phyloP scores from a whole-genome alignment of 2,797 vertebrate genomes.

The Crossoptilon crossoptilon region DNA sequence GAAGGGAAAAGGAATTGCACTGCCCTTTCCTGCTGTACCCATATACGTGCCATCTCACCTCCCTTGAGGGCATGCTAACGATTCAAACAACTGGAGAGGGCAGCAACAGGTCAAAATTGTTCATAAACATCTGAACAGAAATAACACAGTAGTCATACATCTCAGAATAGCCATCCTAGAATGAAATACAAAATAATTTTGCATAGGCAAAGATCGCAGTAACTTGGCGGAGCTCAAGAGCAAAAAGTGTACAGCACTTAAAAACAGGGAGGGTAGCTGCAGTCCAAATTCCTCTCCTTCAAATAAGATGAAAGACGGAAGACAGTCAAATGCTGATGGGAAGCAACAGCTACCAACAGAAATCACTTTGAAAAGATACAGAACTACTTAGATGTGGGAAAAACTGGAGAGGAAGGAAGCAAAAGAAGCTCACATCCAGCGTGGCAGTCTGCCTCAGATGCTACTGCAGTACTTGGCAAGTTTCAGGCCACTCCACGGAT shows the following conservation, averaged over 20 bases:
- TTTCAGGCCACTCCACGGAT: neutral
- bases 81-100: neutral
- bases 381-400: neutral
- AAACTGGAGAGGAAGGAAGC: neutral
- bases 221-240: neutral
- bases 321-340: neutral
- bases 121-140: neutral
- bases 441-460: neutral
- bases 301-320: neutral
- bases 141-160: neutral
- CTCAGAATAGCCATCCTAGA: neutral
- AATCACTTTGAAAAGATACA: neutral
- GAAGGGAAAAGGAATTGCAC: neutral
- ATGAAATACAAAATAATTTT: slow-evolving; percentile 33
- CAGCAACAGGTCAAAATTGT: neutral
- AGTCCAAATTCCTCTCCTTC: slow-evolving; percentile 38
- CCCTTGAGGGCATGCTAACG: neutral
- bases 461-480: neutral
- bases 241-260: neutral
- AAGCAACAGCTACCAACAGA: neutral
- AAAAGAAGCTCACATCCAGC: neutral
- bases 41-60: neutral
- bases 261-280: neutral
- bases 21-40: neutral
- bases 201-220: neutral